Evolutionary conservation across 2,113 vertebrate genomes (phyloP), one percentile per base, ranked within the genome.

Genomic region (Chionomys nivalis): DNA sequence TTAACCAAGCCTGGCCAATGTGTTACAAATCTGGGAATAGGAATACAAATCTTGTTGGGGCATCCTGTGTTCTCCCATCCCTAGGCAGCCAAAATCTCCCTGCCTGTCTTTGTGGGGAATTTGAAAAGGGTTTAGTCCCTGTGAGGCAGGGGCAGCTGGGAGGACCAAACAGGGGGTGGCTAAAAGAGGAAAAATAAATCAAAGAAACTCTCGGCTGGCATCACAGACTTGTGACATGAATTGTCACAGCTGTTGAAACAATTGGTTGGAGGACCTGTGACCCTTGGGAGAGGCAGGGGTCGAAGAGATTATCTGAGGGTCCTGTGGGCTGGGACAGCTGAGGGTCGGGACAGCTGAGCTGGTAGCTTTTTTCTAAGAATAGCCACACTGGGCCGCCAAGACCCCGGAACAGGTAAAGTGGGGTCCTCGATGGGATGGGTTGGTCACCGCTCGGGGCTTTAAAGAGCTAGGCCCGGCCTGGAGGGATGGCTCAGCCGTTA

Each of bases 231-330:
- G 11, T 4, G 89, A 86, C 79, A 92, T 95, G 94, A 96, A 77
- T 91, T 92, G 94, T 42, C 83, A 82, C 97, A 98, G 97, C 96
- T 98, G 97, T 96, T 88, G 47, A 92, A 97, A 94, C 97, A 97
- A 39, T 95, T 97, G 97, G 86, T 95, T 42, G 36, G 33, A 33
- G 21, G 31, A 73, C 89, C 83, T 85, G 31, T 93, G 88, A 72
- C 61, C 81, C 72, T 52, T 73, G 33, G 63, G 47, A 90, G 68
- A 89, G 73, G 39, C 0, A 13, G 42, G 12, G 9, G 8, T 16
- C 26, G 36, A 28, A 66, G 88, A 83, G 95, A 97, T 97, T 72
- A 97, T 96, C 96, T 96, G 97, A 70, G 92, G 79, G 81, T 77
- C 93, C 12, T 77, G n/a, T 52, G 52, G 52, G 39, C 4, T 0